These are phyloP conservation scores for Minunthozetes semirufus DNA, from an alignment of 2,888 invertebrate species.

Conservation along the genomic window DNA sequence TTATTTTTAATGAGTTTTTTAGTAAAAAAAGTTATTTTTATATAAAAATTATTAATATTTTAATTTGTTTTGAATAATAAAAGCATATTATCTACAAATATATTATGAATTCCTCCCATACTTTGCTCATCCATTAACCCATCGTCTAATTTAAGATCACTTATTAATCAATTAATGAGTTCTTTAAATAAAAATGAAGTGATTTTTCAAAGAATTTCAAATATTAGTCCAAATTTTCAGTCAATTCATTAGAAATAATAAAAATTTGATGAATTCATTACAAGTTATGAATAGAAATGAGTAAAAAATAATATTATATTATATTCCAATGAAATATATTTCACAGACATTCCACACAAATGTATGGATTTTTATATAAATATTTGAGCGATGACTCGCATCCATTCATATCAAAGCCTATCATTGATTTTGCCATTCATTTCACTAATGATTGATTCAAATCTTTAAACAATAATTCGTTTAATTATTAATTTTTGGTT, in stretches of 20 bases:
- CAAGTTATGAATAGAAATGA: neutral
- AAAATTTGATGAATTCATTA: neutral
- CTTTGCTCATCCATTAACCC: neutral
- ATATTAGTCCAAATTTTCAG: too few relatives aligned
- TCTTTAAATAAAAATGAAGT: neutral
- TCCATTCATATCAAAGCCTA: neutral
- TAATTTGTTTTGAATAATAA: neutral
- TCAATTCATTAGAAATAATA: too few relatives aligned
- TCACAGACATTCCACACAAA: neutral
- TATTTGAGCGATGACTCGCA: neutral
- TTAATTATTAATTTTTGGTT: neutral
- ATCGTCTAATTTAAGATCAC: neutral
- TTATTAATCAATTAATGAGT: neutral
- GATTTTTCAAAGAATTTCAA: too few relatives aligned
- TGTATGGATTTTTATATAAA: neutral
- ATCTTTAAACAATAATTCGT: neutral
- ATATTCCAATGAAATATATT: neutral
- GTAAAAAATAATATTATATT: neutral
- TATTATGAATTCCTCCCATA: neutral
- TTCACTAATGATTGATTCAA: neutral
- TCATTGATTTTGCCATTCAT: neutral
- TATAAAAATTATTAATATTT: neutral
- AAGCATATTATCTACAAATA: neutral
- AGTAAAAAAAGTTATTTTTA: too few relatives aligned
- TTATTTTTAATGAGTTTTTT: too few relatives aligned